These are phyloP conservation scores for Haemorhous mexicanus DNA, from an alignment of 2,113 vertebrate genomes.

Conservation along the genomic window DNA sequence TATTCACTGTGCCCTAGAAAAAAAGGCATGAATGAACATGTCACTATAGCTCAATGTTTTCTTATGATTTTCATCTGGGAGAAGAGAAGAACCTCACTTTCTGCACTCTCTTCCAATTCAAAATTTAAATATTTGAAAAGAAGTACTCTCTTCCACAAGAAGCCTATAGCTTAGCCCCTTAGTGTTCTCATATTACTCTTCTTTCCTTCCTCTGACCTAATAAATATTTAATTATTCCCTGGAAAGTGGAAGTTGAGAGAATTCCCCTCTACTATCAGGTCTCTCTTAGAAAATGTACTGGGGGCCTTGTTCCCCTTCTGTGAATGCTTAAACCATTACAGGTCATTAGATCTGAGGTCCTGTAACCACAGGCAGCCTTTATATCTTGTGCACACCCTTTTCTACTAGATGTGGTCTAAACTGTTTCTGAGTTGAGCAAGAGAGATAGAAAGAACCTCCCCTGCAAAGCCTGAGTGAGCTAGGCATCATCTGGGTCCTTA, in stretches of 20 bases:
- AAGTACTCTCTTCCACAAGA: not conserved
- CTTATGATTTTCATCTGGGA: not conserved
- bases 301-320: not conserved
- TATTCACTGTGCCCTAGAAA: constrained; percentile 2
- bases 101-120: not conserved
- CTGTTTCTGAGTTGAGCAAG: not conserved
- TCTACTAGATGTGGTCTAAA: not conserved
- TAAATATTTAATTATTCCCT: constrained; percentile 26
- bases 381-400: not conserved
- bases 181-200: not conserved
- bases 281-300: not conserved
- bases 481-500: not conserved
- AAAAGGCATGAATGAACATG: not conserved
- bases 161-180: not conserved
- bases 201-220: not conserved
- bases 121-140: constrained; percentile 28
- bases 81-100: not conserved
- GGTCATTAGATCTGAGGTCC: not conserved
- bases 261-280: not conserved
- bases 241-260: not conserved
- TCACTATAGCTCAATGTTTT: not conserved
- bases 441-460: not conserved
- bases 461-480: not conserved
- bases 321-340: not conserved
- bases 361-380: not conserved